Evolutionary conservation across 37 sponge, comb jelly and placozoan genomes (phyloP).

Genomic region (Crambe crambe): DNA sequence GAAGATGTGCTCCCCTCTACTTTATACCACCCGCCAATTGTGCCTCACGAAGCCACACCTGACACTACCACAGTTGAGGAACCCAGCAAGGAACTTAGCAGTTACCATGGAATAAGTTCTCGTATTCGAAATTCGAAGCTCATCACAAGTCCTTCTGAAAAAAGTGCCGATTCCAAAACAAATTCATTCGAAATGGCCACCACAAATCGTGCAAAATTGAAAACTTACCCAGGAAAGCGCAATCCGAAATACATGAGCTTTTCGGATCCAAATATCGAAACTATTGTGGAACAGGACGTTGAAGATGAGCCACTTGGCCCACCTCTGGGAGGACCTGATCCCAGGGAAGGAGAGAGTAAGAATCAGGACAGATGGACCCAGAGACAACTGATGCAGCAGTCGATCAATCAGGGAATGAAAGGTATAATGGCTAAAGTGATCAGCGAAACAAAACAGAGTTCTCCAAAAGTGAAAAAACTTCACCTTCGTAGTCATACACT

Average conservation of each 20-base stretch:
- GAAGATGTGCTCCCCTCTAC: background rate
- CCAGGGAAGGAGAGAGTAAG: background rate
- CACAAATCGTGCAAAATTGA: too few relatives aligned
- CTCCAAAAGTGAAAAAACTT: background rate
- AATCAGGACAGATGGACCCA: background rate
- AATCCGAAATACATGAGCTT: background rate
- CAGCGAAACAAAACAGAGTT: background rate
- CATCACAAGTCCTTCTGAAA: background rate
- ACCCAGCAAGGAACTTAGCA: background rate
- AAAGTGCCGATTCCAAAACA: background rate
- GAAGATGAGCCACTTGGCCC: background rate
- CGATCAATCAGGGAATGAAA: constrained; percentile 7
- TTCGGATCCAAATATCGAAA: background rate
- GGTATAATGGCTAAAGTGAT: constrained; percentile 17
- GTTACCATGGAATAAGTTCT: background rate
- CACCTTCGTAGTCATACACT: background rate
- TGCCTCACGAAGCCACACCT: background rate
- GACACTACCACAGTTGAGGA: background rate
- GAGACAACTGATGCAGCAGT: constrained; percentile 16
- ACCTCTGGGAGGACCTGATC: too few relatives aligned
- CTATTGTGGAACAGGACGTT: background rate
- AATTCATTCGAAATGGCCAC: background rate
- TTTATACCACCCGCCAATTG: too few relatives aligned
- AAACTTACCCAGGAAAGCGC: background rate
- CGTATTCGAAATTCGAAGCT: background rate